phyloP scores from a whole-genome alignment of 92 coral and sea anemone species.

The Virgularia gustaviana region DNA sequence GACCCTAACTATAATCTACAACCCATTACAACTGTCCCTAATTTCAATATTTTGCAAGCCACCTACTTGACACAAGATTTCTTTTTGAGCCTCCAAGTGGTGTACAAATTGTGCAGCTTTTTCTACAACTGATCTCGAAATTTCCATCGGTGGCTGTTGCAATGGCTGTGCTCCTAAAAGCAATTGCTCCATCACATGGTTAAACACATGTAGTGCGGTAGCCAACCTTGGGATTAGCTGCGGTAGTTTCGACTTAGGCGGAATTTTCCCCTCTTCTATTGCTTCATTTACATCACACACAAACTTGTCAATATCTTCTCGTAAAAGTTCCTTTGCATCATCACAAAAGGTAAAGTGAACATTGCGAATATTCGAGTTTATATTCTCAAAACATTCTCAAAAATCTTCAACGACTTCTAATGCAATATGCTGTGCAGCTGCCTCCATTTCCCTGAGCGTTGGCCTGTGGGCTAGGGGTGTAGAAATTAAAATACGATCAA shows the following conservation, averaged over 20 bases:
- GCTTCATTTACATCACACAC: conserved; percentile 41
- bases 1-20: no score
- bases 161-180: conserved; percentile 23
- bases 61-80: conserved; percentile 43
- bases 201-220: conserved; percentile 47
- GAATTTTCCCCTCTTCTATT: conserved; percentile 44
- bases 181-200: conserved; percentile 49
- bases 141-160: conserved; percentile 26
- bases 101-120: conserved; percentile 27
- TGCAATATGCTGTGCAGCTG: conserved; percentile 9
- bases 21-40: no score
- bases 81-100: conserved; percentile 48
- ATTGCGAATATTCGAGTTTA: neutral
- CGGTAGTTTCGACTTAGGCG: conserved; percentile 55
- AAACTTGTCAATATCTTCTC: conserved; percentile 31
- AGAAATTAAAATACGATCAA: conserved; percentile 47
- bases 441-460: conserved; percentile 53
- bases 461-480: conserved; percentile 44
- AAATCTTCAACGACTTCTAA: conserved; percentile 8
- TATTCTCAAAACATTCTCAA: conserved; percentile 3
- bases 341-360: conserved; percentile 15
- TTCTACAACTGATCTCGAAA: conserved; percentile 2
- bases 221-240: conserved; percentile 48
- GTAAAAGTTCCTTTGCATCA: conserved; percentile 8
- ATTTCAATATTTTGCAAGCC: no score